Evolutionary conservation across 2,797 vertebrate species (phyloP).

Genomic region (Anolis apletophallus): DNA sequence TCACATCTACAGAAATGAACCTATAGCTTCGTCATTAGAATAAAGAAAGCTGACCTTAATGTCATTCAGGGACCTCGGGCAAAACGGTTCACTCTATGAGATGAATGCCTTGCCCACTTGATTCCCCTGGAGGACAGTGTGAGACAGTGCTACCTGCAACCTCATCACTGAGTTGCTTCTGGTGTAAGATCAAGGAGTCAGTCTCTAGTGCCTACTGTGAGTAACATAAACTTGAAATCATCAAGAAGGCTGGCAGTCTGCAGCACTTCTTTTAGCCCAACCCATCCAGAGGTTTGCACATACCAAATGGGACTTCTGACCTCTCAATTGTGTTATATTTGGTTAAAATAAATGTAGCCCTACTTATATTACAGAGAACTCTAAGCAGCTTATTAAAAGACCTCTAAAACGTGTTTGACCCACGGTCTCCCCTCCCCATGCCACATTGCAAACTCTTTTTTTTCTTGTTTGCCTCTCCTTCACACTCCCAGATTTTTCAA

Average conservation of each 20-base stretch:
- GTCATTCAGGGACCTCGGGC: background rate
- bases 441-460: background rate
- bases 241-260: background rate
- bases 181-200: background rate
- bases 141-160: background rate
- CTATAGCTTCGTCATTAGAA: background rate
- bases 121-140: background rate
- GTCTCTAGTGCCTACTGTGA: background rate
- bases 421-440: background rate
- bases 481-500: conserved; percentile 2
- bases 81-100: background rate
- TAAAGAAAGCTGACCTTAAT: background rate
- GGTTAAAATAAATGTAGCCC: conserved; percentile 16
- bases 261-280: background rate
- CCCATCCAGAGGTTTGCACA: background rate
- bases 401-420: background rate
- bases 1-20: too few species aligned
- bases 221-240: background rate
- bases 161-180: background rate
- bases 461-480: background rate
- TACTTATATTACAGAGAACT: background rate
- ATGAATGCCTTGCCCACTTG: background rate
- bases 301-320: background rate
- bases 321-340: background rate
- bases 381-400: conserved; percentile 2